Evolutionary conservation across 2,888 invertebrate genomes (phyloP).

Genomic region (Strigamia transsilvanica): DNA sequence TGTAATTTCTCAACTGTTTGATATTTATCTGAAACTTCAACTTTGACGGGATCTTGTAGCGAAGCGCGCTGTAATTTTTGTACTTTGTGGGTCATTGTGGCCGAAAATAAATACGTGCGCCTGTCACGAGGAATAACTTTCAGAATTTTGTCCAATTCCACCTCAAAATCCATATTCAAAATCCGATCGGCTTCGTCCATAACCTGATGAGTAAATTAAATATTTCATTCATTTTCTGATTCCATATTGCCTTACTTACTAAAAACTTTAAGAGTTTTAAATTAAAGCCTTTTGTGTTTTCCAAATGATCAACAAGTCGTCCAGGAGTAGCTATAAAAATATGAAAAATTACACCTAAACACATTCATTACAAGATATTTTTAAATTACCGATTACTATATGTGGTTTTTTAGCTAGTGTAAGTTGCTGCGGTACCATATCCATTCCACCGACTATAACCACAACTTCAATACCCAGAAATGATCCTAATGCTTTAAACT

Average conservation of each 20-base stretch:
- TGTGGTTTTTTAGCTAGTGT: constrained; percentile 95
- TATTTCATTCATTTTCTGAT: not conserved
- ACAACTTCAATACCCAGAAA: constrained; percentile 93
- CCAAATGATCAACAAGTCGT: constrained; percentile 91
- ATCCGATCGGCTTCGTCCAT: constrained; percentile 99
- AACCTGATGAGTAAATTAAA: constrained; percentile 69
- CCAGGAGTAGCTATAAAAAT: constrained; percentile 82
- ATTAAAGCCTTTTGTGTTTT: constrained; percentile 98
- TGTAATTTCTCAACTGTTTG: constrained; percentile 97
- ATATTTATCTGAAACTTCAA: constrained; percentile 94
- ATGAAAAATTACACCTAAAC: not conserved
- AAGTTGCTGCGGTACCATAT: constrained; percentile 94
- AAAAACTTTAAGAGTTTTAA: constrained; percentile 86
- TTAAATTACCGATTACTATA: constrained; percentile 76
- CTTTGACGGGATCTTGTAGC: constrained; percentile 90
- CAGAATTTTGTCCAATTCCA: constrained; percentile 95
- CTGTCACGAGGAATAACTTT: constrained; percentile 90
- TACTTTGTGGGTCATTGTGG: constrained; percentile 98
- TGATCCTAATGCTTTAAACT: constrained; percentile 91
- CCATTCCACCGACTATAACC: constrained; percentile 98
- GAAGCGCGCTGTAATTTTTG: constrained; percentile 96
- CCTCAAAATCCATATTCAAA: constrained; percentile 98
- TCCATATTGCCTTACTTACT: constrained; percentile 67
- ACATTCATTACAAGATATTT: not conserved
- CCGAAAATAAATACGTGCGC: constrained; percentile 92